Conservation (phyloP, 64 coral and sea anemone genomes). For the Astreopora myriophthalma region DNA sequence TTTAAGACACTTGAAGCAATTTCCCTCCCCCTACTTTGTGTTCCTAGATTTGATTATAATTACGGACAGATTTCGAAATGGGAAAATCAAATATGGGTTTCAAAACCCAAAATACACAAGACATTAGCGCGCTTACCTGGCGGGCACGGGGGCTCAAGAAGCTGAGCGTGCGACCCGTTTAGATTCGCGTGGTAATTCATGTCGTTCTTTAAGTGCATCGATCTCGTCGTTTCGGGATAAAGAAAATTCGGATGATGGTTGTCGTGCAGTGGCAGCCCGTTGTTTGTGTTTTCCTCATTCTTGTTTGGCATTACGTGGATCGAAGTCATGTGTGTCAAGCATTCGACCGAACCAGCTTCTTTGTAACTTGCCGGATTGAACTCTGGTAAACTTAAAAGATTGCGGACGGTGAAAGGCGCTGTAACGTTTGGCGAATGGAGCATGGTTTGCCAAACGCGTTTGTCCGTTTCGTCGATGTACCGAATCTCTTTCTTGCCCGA, state of each 20-base stretch:
- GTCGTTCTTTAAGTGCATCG: slow-evolving; percentile 79
- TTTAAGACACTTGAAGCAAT: slow-evolving; percentile 99
- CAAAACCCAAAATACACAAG: slow-evolving; percentile 89
- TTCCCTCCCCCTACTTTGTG: slow-evolving; percentile 99
- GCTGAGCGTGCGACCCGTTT: slow-evolving; percentile 60
- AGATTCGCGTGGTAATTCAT: slow-evolving; percentile 43
- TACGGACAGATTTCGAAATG: slow-evolving; percentile 84
- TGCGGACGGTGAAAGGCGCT: slow-evolving; percentile 90
- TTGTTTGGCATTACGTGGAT: slow-evolving; percentile 84
- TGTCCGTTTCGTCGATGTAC: slow-evolving; percentile 4
- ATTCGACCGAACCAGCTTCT: slow-evolving; percentile 84
- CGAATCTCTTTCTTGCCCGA: slow-evolving; percentile 32
- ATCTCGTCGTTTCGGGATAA: slow-evolving; percentile 79
- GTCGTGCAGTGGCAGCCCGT: slow-evolving; percentile 78
- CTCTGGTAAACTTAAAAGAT: slow-evolving; percentile 81
- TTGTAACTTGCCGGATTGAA: slow-evolving; percentile 83
- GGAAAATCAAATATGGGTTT: slow-evolving; percentile 90
- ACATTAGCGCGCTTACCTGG: slow-evolving; percentile 65
- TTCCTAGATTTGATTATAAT: slow-evolving; percentile 98
- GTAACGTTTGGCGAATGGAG: slow-evolving; percentile 85
- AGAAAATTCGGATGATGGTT: slow-evolving; percentile 79
- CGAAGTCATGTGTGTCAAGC: slow-evolving; percentile 96
- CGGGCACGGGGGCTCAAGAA: slow-evolving; percentile 87
- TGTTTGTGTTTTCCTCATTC: slow-evolving; percentile 87
- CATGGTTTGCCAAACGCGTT: slow-evolving; percentile 59